Conservation (phyloP, 2,113 vertebrate genomes). For the Ictalurus furcatus region DNA sequence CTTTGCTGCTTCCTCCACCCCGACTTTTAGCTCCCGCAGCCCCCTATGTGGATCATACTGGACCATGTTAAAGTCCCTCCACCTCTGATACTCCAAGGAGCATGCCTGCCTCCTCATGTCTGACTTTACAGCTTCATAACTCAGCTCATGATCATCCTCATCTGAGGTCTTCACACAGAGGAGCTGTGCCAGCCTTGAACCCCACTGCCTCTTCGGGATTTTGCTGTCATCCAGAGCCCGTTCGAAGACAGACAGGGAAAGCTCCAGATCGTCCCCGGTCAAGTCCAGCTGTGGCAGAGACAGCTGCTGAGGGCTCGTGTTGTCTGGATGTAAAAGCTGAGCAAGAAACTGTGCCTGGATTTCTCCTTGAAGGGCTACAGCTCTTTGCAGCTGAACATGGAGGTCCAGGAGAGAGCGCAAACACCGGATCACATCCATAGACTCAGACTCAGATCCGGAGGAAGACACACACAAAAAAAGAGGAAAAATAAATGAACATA, state of each 20-base stretch:
- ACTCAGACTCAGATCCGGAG: background rate
- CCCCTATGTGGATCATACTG: slow-evolving; percentile 36
- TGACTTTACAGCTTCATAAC: slow-evolving; percentile 38
- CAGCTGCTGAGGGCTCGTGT: background rate
- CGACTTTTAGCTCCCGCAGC: slow-evolving; percentile 17
- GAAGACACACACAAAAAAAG: background rate
- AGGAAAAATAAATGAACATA: background rate
- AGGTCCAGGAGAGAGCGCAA: slow-evolving; percentile 48
- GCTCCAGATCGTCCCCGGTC: slow-evolving; percentile 37
- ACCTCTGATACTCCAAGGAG: slow-evolving; percentile 32
- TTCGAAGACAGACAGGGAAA: slow-evolving; percentile 43
- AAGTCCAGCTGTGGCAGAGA: slow-evolving; percentile 24
- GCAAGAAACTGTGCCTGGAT: slow-evolving; percentile 45
- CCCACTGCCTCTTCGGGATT: slow-evolving; percentile 28
- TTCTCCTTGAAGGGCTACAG: slow-evolving; percentile 46
- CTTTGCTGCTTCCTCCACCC: slow-evolving; percentile 43
- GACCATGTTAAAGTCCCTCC: slow-evolving; percentile 39
- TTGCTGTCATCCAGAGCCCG: slow-evolving; percentile 38
- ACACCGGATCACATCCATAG: slow-evolving; percentile 44
- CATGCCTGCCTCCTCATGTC: slow-evolving; percentile 31
- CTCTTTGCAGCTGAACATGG: slow-evolving; percentile 45
- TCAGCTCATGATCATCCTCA: slow-evolving; percentile 5
- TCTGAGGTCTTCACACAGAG: slow-evolving; percentile 29
- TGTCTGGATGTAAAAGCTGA: slow-evolving; percentile 34
- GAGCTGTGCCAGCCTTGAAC: slow-evolving; percentile 12